Evolutionary conservation across 2,113 vertebrate genomes (phyloP).

Genomic region (Himantopus leucocephalus): DNA sequence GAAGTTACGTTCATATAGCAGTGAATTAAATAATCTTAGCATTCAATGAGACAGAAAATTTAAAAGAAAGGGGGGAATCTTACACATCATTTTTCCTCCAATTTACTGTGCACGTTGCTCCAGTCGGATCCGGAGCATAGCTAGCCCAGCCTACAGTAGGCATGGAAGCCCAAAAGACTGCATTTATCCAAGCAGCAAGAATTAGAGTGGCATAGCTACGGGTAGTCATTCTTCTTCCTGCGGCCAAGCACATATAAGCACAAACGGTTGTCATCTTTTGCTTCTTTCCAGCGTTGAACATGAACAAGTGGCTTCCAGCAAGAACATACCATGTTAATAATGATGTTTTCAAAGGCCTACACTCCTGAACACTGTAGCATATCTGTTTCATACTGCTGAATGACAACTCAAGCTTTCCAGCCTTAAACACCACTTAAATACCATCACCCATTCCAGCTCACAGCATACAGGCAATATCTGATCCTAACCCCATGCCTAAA

Average conservation of each 20-base stretch:
- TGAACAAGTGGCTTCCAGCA: not conserved
- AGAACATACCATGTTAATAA: not conserved
- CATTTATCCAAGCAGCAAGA: slow-evolving; percentile 91
- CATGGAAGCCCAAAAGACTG: slow-evolving; percentile 94
- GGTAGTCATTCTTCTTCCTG: slow-evolving; percentile 88
- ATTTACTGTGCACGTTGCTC: slow-evolving; percentile 95
- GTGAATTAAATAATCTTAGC: not conserved
- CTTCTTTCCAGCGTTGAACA: not conserved
- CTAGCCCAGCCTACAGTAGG: slow-evolving; percentile 90
- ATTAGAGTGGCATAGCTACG: slow-evolving; percentile 83
- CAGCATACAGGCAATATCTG: not conserved
- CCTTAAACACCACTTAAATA: not conserved
- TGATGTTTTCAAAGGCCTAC: not conserved
- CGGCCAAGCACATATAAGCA: slow-evolving; percentile 11
- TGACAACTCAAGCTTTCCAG: not conserved
- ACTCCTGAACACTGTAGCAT: not conserved
- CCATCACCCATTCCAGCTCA: not conserved
- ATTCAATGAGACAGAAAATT: not conserved
- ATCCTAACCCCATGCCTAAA: not conserved
- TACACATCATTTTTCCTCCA: slow-evolving; percentile 92
- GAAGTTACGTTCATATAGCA: no score
- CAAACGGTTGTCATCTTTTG: not conserved
- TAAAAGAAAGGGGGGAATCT: slow-evolving; percentile 38
- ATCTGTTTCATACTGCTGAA: not conserved
- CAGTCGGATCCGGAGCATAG: slow-evolving; percentile 94